These are phyloP conservation scores for Seriola quinqueradiata DNA, from an alignment of 2,113 vertebrate species.

Conservation along the genomic window DNA sequence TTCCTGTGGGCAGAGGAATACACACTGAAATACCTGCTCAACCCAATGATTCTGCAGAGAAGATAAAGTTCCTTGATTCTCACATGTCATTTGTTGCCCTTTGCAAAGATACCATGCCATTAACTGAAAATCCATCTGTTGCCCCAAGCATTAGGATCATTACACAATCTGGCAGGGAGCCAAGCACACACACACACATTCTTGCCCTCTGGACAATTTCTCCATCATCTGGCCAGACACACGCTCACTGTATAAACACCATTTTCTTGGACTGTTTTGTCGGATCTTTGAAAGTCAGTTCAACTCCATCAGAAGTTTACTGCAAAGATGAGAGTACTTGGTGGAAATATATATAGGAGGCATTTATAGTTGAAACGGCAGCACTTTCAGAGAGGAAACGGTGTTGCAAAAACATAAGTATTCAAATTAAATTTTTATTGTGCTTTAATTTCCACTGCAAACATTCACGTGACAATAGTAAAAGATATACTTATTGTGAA, in stretches of 20 bases:
- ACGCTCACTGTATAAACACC: conserved; percentile 8
- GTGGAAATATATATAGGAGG: background rate
- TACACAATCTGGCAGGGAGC: background rate
- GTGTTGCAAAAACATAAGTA: background rate
- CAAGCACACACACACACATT: background rate
- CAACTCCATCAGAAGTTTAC: background rate
- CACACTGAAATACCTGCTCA: background rate
- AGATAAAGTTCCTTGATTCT: background rate
- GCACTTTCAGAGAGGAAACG: too few relatives aligned
- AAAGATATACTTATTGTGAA: background rate
- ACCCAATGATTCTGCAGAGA: background rate
- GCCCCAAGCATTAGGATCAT: background rate
- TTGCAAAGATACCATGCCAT: conserved; percentile 4
- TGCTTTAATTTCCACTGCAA: background rate
- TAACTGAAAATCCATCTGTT: conserved; percentile 33
- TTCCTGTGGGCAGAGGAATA: background rate
- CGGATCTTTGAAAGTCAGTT: background rate
- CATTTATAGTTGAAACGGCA: too few relatives aligned
- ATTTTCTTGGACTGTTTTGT: background rate
- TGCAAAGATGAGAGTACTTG: background rate
- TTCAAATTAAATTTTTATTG: background rate
- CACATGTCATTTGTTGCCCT: background rate
- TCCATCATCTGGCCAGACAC: background rate
- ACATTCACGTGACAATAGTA: background rate
- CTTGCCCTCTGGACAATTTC: conserved; percentile 13